Evolutionary conservation across 30 jellyfish, hydroid and myxozoan genomes (phyloP).

Genomic region (Clytia hemisphaerica): DNA sequence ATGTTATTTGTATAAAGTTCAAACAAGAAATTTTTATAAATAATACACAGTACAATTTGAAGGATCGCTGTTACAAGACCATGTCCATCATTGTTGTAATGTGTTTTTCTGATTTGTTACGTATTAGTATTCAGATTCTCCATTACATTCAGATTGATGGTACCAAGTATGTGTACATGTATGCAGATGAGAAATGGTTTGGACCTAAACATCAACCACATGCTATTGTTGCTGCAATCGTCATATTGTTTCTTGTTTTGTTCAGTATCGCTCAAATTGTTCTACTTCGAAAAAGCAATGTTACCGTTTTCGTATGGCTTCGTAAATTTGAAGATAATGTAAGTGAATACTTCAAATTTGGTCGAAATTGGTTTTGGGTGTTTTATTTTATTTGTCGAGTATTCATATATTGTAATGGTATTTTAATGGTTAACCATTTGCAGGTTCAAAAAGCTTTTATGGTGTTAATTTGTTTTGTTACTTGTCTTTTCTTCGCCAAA

Average conservation of each 20-base stretch:
- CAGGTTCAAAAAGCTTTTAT: neutral
- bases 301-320: no score
- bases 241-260: neutral
- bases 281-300: no score
- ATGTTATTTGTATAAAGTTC: no score
- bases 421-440: neutral
- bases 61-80: no score
- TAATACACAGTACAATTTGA: no score
- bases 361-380: neutral
- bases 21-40: no score
- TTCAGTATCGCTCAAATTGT: no score
- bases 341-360: neutral
- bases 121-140: slow-evolving; percentile 1
- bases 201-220: neutral
- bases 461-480: neutral
- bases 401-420: neutral
- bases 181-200: neutral
- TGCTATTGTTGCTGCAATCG: neutral
- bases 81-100: no score
- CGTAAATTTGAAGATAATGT: neutral
- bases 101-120: slow-evolving; percentile 6
- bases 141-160: neutral
- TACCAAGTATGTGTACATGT: neutral
- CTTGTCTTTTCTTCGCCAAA: neutral
- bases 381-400: neutral